phyloP scores from a whole-genome alignment of 2,888 invertebrate genomes.

The Notocelia uddmanniana region DNA sequence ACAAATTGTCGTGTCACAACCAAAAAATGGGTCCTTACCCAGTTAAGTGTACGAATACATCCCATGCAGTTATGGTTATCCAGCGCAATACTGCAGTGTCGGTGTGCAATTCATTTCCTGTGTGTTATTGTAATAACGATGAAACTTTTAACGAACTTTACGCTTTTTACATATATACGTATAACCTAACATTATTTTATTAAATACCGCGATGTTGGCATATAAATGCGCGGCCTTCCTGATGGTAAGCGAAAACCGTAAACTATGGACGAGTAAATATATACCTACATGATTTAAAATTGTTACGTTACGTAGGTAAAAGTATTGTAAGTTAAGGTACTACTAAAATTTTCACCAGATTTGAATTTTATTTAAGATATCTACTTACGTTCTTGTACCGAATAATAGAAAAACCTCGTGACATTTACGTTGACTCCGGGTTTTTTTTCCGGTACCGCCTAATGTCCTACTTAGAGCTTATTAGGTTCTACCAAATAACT shows the following conservation, averaged over 20 bases:
- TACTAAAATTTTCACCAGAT: background rate
- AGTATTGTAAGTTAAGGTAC: no score
- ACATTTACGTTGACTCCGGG: constrained; percentile 26
- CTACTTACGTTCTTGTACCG: background rate
- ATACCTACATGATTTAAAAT: no score
- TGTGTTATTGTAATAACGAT: background rate
- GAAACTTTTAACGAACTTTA: background rate
- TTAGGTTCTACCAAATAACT: constrained; percentile 56
- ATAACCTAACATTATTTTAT: background rate
- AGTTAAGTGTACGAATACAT: no score
- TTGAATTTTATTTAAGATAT: background rate
- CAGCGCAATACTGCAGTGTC: background rate
- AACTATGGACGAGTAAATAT: no score
- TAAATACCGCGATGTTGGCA: background rate
- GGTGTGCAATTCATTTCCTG: constrained; percentile 12
- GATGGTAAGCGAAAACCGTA: no score
- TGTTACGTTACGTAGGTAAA: no score
- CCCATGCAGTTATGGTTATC: background rate
- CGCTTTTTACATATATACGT: background rate
- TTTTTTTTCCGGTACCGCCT: constrained; percentile 41
- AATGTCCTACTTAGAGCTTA: constrained; percentile 54
- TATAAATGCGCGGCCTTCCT: no score
- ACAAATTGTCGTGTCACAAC: no score
- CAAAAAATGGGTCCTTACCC: no score
- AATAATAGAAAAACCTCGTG: constrained; percentile 23